Evolutionary conservation across 2,888 invertebrate species (phyloP).

Genomic region (Anoplius nigerrimus): DNA sequence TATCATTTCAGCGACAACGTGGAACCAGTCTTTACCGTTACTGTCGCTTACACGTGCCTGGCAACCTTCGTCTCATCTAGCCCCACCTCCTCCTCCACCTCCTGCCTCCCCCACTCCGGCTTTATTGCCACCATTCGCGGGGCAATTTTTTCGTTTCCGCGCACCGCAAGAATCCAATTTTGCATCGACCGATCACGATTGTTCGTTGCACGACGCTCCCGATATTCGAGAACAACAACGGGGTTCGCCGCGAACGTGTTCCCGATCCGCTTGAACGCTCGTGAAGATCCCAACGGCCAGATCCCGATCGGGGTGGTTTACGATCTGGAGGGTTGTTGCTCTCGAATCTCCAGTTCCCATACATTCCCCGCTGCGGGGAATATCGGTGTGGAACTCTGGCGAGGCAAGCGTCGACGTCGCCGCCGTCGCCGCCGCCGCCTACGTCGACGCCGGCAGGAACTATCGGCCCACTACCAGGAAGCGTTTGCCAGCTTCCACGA

Average conservation of each 20-base stretch:
- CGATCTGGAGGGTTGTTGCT: slow-evolving; percentile 50
- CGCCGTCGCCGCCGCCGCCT: no score
- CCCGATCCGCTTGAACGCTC: slow-evolving; percentile 44
- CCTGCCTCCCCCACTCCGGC: no score
- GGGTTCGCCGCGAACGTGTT: slow-evolving; percentile 25
- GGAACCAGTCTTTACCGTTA: no score
- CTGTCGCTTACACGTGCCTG: no score
- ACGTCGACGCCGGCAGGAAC: no score
- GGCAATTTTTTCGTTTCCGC: no score
- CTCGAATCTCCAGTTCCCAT: slow-evolving; percentile 46
- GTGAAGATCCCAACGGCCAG: slow-evolving; percentile 46
- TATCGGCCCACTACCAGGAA: no score
- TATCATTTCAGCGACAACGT: no score
- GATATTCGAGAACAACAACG: slow-evolving; percentile 26
- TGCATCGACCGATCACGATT: slow-evolving; percentile 16
- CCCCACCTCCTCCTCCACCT: no score
- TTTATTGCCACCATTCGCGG: no score
- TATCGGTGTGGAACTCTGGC: slow-evolving; percentile 1
- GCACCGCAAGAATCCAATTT: no score
- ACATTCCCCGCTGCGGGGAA: slow-evolving; percentile 32
- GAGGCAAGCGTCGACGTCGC: slow-evolving; percentile 5
- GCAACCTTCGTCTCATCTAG: no score
- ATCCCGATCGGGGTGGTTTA: slow-evolving; percentile 50
- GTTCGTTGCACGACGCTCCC: slow-evolving; percentile 20
- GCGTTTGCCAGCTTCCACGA: slow-evolving; percentile 21